Conservation (phyloP, 2,113 vertebrate genomes). For the Dromiciops gliroides region DNA sequence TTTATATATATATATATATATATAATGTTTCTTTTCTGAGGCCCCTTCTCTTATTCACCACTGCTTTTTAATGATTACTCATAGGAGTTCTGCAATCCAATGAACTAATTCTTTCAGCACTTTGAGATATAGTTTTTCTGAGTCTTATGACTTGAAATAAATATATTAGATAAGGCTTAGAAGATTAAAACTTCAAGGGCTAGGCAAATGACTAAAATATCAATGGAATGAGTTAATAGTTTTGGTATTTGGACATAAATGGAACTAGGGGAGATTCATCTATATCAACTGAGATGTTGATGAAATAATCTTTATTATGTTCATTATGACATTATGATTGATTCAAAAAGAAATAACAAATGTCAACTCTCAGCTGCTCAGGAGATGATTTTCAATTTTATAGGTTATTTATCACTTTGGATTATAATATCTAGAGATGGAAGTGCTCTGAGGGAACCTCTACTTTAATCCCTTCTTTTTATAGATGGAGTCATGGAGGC, state of each 20-base stretch:
- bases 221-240: neutral
- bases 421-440: neutral
- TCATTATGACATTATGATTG: neutral
- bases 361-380: neutral
- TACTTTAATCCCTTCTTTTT: neutral
- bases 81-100: neutral
- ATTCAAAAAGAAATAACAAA: neutral
- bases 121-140: neutral
- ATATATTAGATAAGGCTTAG: neutral
- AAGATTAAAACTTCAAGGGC: neutral
- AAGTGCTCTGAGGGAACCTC: neutral
- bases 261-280: neutral
- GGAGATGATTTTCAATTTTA: no score
- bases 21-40: no score
- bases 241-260: neutral
- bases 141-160: neutral
- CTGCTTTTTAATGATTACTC: neutral
- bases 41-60: no score
- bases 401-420: neutral
- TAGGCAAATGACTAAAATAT: neutral
- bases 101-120: neutral
- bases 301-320: neutral
- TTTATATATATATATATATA: no score
- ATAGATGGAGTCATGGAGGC: neutral
- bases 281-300: neutral